Base-by-base conservation (phyloP, 2,113 vertebrate genomes). In the Leptodactylus fuscus region DNA sequence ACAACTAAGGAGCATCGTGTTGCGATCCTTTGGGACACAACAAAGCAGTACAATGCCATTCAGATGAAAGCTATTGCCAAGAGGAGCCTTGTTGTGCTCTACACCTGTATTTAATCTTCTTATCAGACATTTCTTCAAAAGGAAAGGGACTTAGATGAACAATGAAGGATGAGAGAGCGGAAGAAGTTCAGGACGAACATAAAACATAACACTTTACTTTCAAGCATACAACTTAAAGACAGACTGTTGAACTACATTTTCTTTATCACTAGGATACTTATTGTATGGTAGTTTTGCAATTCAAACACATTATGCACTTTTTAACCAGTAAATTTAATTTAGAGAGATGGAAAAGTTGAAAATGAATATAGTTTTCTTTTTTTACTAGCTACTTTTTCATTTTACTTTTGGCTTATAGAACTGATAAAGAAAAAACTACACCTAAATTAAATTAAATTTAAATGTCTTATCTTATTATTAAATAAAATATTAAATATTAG, bases 31-130 rank as follows among this genome's bases (percentile, higher is more conserved):
- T 22, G 65, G 34, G 65, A 69, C 32, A 67, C n/a, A 62, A 62
- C 58, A 67, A 67, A 67, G 62, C 13, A 34, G 1, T 34, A 36
- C 62, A 67, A 18, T 67, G 62, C 32, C 32, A 5, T 20, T 8
- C 62, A 34, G 62, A 67, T 67, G 62, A 67, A 67, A 67, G 62
- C 62, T 34, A 1, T 18, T 67, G 62, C 16, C 24, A 65, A 65
- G 29, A 32, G 60, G 15, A 8, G 32, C 11, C 12, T 65, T 32
- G 27, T 62, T 69, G 65, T 32, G 7, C 8, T 29, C 65, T 36
- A 69, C 65, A 34, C 36, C 15, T 69, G 65, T 36, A 36, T 69
- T 65, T 65, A 65, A 65, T 34, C 65, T 69, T 69, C 29, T 67
- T 34, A 67, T 67, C 8, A 69, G 65, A 67, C 34, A 9, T 20